These are phyloP conservation scores for Volucella zonaria DNA, from an alignment of 2,888 invertebrate species.

Conservation along the genomic window DNA sequence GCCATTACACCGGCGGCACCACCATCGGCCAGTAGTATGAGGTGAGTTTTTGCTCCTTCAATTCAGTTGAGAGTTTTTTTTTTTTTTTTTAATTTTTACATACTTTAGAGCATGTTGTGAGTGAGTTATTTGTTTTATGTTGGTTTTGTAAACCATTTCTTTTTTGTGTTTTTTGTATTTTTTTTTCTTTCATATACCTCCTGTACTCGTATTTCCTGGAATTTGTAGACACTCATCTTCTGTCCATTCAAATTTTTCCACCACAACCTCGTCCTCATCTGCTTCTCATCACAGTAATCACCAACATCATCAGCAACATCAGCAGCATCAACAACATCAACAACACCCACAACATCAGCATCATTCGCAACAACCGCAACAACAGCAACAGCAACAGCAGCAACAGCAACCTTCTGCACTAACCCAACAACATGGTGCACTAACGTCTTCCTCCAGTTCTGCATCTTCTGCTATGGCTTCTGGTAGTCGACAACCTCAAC, in stretches of 20 bases:
- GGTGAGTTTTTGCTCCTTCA: conserved; percentile 74
- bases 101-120: conserved; percentile 16
- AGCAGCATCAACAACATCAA: conserved; percentile 74
- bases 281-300: conserved; percentile 70
- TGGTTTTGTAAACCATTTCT: conserved; percentile 39
- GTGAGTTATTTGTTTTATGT: conserved; percentile 19
- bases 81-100: not conserved
- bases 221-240: conserved; percentile 76
- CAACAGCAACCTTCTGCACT: conserved; percentile 70
- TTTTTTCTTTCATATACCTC: conserved; percentile 47
- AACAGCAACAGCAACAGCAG: conserved; percentile 59
- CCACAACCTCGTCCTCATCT: conserved; percentile 74
- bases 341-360: conserved; percentile 74
- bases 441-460: conserved; percentile 40
- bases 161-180: conserved; percentile 25
- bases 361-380: conserved; percentile 69
- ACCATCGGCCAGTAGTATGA: conserved; percentile 72
- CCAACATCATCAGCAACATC: conserved; percentile 72
- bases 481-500: conserved; percentile 47
- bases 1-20: conserved; percentile 43
- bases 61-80: not conserved
- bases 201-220: conserved; percentile 37
- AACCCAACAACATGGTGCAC: conserved; percentile 46
- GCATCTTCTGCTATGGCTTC: conserved; percentile 32
- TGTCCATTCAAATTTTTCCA: conserved; percentile 80